phyloP scores from a whole-genome alignment of 2,797 vertebrate genomes.

The Alectoris magna region DNA sequence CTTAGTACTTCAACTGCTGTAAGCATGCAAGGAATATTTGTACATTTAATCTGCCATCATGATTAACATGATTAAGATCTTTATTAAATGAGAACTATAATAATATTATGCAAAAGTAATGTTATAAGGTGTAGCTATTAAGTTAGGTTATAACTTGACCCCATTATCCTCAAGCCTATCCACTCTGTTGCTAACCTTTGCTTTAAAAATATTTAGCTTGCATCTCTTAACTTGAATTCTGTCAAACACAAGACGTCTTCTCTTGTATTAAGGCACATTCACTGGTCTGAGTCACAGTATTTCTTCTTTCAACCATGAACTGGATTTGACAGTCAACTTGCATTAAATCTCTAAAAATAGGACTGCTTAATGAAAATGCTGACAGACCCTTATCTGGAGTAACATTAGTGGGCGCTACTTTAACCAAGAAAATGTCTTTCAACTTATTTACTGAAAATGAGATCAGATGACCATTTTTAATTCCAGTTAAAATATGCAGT shows the following conservation, averaged over 20 bases:
- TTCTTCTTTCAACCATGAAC: slow-evolving; percentile 5
- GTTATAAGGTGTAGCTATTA: neutral
- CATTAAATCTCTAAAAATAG: slow-evolving; percentile 45
- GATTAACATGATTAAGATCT: neutral
- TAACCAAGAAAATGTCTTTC: slow-evolving; percentile 42
- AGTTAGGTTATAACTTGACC: neutral
- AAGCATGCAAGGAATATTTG: neutral
- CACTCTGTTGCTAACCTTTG: neutral
- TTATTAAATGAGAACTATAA: neutral
- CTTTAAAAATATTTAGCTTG: neutral
- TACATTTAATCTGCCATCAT: neutral
- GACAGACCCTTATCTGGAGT: slow-evolving; percentile 22
- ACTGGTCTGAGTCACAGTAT: slow-evolving; percentile 4
- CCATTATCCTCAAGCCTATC: neutral
- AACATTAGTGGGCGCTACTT: slow-evolving; percentile 18
- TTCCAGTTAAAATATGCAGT: slow-evolving; percentile 29
- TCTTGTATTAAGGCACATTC: neutral
- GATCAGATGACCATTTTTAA: slow-evolving; percentile 28
- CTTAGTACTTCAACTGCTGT: neutral
- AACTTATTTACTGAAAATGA: slow-evolving; percentile 38
- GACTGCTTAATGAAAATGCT: slow-evolving; percentile 23
- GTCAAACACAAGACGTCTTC: neutral
- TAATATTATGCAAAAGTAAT: neutral
- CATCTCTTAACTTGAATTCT: neutral
- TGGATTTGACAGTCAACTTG: slow-evolving; percentile 25